These are phyloP conservation scores for Meteorus cinctellus DNA, from an alignment of 2,888 invertebrate species.

Conservation along the genomic window DNA sequence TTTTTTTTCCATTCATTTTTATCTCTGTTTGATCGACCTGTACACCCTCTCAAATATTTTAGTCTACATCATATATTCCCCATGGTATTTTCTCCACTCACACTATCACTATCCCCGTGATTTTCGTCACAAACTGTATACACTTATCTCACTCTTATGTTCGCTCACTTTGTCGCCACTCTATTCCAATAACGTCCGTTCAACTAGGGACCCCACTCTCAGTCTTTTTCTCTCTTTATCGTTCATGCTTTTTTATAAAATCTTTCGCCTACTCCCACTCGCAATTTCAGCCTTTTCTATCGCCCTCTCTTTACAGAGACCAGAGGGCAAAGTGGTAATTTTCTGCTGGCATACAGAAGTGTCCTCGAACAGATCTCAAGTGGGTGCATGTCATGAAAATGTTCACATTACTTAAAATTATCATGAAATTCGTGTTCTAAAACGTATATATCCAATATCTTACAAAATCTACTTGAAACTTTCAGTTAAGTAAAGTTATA, in stretches of 20 bases:
- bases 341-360: conserved; percentile 26
- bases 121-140: neutral
- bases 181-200: conserved; percentile 38
- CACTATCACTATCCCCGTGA: neutral
- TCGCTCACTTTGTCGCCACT: conserved; percentile 37
- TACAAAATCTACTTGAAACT: conserved; percentile 14
- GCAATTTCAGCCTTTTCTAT: neutral
- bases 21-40: conserved; percentile 21
- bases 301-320: conserved; percentile 41
- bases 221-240: neutral
- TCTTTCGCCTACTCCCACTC: conserved; percentile 1
- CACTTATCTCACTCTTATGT: neutral
- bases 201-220: conserved; percentile 16
- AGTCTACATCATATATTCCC: conserved; percentile 47
- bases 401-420: conserved; percentile 30
- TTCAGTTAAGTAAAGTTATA: neutral
- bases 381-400: conserved; percentile 24
- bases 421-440: conserved; percentile 11
- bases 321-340: conserved; percentile 47
- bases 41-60: conserved; percentile 43
- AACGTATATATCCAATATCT: conserved; percentile 15
- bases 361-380: conserved; percentile 28
- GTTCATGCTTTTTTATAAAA: conserved; percentile 26
- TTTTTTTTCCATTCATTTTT: conserved; percentile 27
- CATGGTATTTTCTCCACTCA: conserved; percentile 25